Conservation (phyloP, 2,888 invertebrate genomes). For the Agrotis puta region DNA sequence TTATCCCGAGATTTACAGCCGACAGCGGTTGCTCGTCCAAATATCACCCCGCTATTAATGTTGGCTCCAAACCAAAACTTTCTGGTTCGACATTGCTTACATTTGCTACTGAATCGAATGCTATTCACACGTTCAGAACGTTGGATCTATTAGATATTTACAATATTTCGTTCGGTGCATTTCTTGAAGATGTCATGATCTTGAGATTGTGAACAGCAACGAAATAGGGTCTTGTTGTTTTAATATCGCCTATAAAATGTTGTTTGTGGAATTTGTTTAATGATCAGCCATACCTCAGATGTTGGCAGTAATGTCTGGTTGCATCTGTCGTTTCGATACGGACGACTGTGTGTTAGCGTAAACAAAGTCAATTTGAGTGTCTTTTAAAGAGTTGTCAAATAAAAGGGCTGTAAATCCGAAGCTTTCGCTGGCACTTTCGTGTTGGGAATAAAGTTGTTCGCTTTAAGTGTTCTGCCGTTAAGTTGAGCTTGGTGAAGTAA, state of each 20-base stretch:
- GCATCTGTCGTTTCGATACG: conserved; percentile 44
- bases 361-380: conserved; percentile 58
- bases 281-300: conserved; percentile 18
- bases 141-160: conserved; percentile 35
- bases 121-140: conserved; percentile 54
- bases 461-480: conserved; percentile 63
- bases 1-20: conserved; percentile 76
- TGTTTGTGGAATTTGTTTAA: conserved; percentile 21
- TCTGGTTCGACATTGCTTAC: conserved; percentile 70
- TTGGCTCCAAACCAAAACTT: conserved; percentile 82
- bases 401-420: conserved; percentile 64
- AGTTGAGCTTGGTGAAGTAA: conserved; percentile 52
- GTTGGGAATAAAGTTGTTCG: conserved; percentile 61
- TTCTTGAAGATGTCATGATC: conserved; percentile 18
- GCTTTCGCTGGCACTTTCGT: conserved; percentile 57
- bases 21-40: conserved; percentile 71
- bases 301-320: conserved; percentile 25
- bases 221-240: background rate
- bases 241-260: background rate
- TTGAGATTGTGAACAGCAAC: background rate
- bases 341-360: conserved; percentile 36
- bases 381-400: conserved; percentile 66
- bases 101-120: conserved; percentile 65
- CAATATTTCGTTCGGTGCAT: conserved; percentile 23
- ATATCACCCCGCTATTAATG: conserved; percentile 75